Conservation (phyloP, 2,797 vertebrate species). For the Falco cherrug region DNA sequence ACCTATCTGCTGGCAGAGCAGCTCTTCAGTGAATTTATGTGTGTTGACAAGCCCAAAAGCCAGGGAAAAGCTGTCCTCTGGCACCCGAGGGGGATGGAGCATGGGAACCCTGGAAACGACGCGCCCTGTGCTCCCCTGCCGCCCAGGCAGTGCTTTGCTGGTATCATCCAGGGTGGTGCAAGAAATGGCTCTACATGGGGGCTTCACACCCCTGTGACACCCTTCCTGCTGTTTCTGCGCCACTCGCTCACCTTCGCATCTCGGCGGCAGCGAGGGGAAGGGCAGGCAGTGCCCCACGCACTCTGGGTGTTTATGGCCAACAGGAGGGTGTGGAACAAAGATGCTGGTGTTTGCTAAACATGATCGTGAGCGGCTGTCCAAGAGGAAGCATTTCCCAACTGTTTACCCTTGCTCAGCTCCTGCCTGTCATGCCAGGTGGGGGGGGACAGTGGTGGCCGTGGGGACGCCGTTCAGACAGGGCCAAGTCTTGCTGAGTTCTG, state of each 20-base stretch:
- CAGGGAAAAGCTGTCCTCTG: background rate
- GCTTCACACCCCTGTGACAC: fast-evolving
- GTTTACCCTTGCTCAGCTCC: background rate
- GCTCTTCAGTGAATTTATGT: background rate
- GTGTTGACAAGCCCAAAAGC: background rate
- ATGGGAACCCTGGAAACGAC: fast-evolving
- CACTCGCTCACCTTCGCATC: background rate
- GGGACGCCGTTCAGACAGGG: fast-evolving
- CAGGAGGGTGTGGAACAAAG: background rate
- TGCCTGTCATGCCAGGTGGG: fast-evolving
- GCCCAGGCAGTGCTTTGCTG: background rate
- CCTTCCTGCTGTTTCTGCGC: fast-evolving
- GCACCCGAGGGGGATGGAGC: fast-evolving
- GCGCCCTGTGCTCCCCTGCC: fast-evolving
- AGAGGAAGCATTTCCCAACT: background rate
- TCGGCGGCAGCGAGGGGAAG: background rate
- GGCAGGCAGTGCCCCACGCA: background rate
- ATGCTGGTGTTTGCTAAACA: conserved; percentile 24
- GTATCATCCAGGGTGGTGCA: background rate
- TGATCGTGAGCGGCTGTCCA: fast-evolving
- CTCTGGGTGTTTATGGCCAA: background rate
- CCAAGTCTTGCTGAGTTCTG: fast-evolving
- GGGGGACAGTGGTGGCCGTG: fast-evolving
- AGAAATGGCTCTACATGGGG: background rate
- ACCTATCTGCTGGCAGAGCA: background rate